Conservation (phyloP, 2,888 invertebrate genomes). For the Dicyrtomina minuta region DNA sequence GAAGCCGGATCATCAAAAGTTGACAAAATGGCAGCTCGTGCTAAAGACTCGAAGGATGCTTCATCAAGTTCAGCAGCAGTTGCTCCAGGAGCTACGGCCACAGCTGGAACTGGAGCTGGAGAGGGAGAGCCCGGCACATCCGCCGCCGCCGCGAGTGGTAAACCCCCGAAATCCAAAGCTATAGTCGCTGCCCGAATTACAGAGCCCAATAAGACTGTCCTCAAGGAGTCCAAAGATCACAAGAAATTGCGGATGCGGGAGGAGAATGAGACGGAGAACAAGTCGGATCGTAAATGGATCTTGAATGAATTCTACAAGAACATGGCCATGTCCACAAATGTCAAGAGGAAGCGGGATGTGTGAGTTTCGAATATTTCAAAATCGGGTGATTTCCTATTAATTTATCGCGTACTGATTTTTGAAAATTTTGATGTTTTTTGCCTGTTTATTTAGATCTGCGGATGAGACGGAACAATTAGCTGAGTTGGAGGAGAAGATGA, state of each 20-base stretch:
- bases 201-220: conserved; percentile 25
- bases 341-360: conserved; percentile 44
- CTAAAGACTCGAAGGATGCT: conserved; percentile 14
- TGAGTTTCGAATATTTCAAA: conserved; percentile 14
- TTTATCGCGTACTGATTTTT: neutral
- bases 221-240: conserved; percentile 31
- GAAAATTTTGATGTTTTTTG: neutral
- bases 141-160: neutral
- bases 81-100: neutral
- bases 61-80: neutral
- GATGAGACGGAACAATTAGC: conserved; percentile 58
- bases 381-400: neutral
- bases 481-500: conserved; percentile 71
- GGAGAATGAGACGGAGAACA: conserved; percentile 61
- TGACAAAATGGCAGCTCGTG: neutral
- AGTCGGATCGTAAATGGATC: conserved; percentile 58
- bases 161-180: conserved; percentile 13
- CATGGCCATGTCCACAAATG: conserved; percentile 53
- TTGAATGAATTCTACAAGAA: conserved; percentile 63
- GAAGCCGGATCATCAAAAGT: conserved; percentile 10
- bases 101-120: neutral
- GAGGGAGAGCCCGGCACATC: neutral
- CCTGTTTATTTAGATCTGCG: neutral
- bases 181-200: conserved; percentile 23
- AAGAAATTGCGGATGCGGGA: conserved; percentile 54